phyloP scores from a whole-genome alignment of 2,888 invertebrate genomes.

The Drosophila phalerata region DNA sequence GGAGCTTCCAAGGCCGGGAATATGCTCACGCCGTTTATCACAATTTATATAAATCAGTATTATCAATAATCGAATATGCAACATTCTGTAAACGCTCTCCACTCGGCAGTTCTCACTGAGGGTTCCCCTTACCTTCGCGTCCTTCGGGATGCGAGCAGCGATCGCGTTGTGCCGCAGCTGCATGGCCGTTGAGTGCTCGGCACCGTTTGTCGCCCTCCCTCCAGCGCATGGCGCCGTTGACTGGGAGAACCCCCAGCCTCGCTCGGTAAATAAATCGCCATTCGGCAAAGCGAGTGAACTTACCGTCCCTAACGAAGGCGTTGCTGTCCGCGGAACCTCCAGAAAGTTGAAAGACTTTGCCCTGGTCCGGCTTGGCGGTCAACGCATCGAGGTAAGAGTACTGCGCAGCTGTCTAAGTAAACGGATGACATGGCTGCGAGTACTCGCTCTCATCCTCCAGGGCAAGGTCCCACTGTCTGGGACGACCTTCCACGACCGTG shows the following conservation, averaged over 20 bases:
- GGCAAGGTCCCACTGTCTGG: background rate
- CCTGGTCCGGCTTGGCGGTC: conserved; percentile 11
- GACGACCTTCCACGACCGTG: background rate
- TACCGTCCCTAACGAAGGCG: conserved; percentile 1
- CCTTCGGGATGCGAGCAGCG: too few species aligned
- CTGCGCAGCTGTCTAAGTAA: conserved; percentile 6
- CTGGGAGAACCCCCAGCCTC: conserved; percentile 2
- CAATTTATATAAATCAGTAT: too few species aligned
- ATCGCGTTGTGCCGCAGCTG: too few species aligned
- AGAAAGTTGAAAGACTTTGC: background rate
- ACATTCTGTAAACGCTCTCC: too few species aligned
- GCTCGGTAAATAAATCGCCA: conserved; percentile 3
- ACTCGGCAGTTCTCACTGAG: too few species aligned
- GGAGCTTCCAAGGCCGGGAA: too few species aligned
- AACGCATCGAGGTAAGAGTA: background rate
- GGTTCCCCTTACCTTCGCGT: too few species aligned
- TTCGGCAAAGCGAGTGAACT: background rate
- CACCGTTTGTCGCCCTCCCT: conserved; percentile 6
- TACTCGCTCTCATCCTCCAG: conserved; percentile 1
- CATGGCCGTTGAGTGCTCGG: too few species aligned
- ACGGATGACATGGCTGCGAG: background rate
- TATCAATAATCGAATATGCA: too few species aligned
- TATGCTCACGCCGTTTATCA: too few species aligned
- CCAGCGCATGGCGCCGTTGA: conserved; percentile 6
- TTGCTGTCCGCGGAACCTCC: conserved; percentile 2